Conservation (phyloP, 2,888 invertebrate genomes). For the Cyrtodaria siliqua region DNA sequence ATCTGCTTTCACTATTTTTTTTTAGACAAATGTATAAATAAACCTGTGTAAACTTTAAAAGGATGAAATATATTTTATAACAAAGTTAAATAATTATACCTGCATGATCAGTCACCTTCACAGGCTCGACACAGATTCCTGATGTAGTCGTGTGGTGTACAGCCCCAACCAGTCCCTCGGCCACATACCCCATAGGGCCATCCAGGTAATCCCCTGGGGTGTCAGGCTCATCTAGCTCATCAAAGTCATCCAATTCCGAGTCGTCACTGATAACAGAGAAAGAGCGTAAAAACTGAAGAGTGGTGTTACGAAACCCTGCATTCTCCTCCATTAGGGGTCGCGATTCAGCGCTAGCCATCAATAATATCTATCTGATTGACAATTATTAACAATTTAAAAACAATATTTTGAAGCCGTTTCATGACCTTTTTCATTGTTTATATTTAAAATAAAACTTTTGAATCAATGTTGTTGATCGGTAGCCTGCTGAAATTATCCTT, state of each 20-base stretch:
- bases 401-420: too few species aligned
- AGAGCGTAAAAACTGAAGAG: slow-evolving; percentile 59
- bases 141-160: slow-evolving; percentile 30
- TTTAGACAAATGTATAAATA: too few species aligned
- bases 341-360: slow-evolving; percentile 14
- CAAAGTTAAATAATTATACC: too few species aligned
- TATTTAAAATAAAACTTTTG: too few species aligned
- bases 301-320: slow-evolving; percentile 55
- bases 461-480: too few species aligned
- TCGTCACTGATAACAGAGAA: slow-evolving; percentile 75
- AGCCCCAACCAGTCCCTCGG: slow-evolving; percentile 15
- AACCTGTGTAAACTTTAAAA: too few species aligned
- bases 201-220: slow-evolving; percentile 56
- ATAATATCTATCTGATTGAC: too few species aligned
- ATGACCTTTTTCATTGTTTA: too few species aligned
- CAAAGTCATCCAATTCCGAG: slow-evolving; percentile 74
- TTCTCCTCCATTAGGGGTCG: slow-evolving; percentile 56
- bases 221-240: slow-evolving; percentile 61
- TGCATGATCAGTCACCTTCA: slow-evolving; percentile 15
- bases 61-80: too few species aligned
- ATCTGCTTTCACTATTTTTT: too few species aligned
- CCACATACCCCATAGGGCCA: background rate
- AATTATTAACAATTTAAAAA: too few species aligned
- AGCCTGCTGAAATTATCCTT: too few species aligned
- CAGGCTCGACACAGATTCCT: slow-evolving; percentile 24